Base-by-base conservation (phyloP, 2,888 invertebrate genomes). In the Ganaspis brasiliensis region DNA sequence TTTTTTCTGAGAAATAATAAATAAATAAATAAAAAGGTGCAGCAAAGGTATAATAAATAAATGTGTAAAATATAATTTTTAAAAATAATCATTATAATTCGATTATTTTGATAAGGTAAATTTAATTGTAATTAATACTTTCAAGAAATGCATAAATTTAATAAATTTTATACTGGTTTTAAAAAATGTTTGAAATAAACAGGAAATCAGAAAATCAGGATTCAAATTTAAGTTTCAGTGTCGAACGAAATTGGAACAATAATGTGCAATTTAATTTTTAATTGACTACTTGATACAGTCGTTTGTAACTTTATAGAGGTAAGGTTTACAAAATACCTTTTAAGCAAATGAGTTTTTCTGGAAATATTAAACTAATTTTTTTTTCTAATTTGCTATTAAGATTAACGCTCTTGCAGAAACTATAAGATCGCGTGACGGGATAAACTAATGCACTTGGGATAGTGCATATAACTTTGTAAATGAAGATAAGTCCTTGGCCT, bases 401-500 rank as follows among this genome's bases (percentile, higher is more conserved):
- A 45, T 8, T n/a, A 67, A 26, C 45, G n/a, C 9, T 37, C 16
- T 16, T 16, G 59, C 5, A 10, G 21, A n/a, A 24, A 21, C 8
- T 14, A 10, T 21, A 4, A 26, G 24, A 67, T 67, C 67, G 67
- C 67, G 67, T 67, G 67, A 45, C 45, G 40, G 40, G 21, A 67
- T 24, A 45, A 63, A 67, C 6, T 24, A 40, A 67, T 67, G 24
- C 24, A n/a, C 24, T 9, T n/a, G 45, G 45, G 24, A 67, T 67
- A 14, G 24, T 67, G 19, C 52, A 45, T 24, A 19, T 40, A 24
- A 67, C 24, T 45, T 52, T 52, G 40, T 8, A 24, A 67, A 67
- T 67, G 67, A 67, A 16, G 24, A 67, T 21, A 40, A 67, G 45
- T 26, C 67, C 67, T 67, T 67, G 67, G 40, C 67, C 67, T 67